A percentile compares a stretch with the other conserved stretches of the same genome.
Conservation (phyloP, 2,888 invertebrate species). For the Hypercompe scribonia region DNA sequence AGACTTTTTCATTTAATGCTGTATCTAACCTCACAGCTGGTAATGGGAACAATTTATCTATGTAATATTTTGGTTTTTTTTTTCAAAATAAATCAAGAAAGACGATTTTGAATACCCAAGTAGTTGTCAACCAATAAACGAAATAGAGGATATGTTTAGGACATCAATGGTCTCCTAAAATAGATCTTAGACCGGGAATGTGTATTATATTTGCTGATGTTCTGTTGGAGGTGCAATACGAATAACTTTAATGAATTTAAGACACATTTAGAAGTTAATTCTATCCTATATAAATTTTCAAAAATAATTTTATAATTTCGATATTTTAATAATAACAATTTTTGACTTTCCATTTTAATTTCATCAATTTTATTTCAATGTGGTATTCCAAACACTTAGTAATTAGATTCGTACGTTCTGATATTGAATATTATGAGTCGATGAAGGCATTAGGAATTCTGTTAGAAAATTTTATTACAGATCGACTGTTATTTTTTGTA, state of each 20-base stretch:
- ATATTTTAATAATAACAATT: constrained; percentile 44
- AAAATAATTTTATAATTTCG: constrained; percentile 50
- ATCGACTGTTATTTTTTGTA: neutral
- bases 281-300: constrained; percentile 49
- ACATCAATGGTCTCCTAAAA: neutral
- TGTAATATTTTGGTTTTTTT: neutral
- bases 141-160: neutral
- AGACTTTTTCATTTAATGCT: neutral
- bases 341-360: constrained; percentile 26
- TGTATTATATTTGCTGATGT: neutral
- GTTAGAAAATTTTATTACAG: neutral
- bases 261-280: constrained; percentile 22
- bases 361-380: neutral
- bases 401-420: neutral
- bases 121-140: neutral
- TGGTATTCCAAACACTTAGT: constrained; percentile 1
- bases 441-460: constrained; percentile 5
- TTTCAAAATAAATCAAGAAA: neutral
- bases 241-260: constrained; percentile 18
- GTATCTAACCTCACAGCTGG: neutral
- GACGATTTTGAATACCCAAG: neutral
- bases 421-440: neutral
- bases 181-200: neutral
- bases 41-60: neutral
- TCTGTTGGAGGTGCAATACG: constrained; percentile 8